These are phyloP conservation scores for Ceyx erithaca DNA, from an alignment of 2,797 vertebrate species.

Conservation along the genomic window DNA sequence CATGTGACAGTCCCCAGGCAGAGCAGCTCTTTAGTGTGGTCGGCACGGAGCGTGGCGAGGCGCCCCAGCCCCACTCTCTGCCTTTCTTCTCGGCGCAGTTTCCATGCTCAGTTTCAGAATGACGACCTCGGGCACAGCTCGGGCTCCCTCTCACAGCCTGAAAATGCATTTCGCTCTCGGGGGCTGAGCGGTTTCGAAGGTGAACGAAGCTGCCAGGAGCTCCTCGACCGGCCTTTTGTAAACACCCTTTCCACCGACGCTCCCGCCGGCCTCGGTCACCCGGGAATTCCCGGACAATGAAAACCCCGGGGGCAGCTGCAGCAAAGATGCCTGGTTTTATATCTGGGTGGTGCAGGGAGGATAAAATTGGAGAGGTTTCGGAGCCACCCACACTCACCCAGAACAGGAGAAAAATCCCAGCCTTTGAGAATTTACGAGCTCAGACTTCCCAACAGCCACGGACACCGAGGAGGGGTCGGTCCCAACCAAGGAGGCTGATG, in stretches of 20 bases:
- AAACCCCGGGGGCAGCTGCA: neutral
- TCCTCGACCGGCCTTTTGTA: neutral
- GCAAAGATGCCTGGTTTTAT: neutral
- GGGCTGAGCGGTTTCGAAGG: neutral
- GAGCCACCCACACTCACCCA: neutral
- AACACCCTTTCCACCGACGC: neutral
- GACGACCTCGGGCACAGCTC: constrained; percentile 1
- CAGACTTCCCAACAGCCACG: neutral
- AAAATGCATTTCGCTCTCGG: neutral
- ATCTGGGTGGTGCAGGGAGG: neutral
- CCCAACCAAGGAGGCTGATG: neutral
- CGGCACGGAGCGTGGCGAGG: neutral
- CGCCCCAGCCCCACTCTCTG: neutral
- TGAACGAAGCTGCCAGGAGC: neutral
- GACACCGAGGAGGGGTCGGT: accelerated
- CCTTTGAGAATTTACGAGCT: neutral
- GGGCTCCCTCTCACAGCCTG: constrained; percentile 25
- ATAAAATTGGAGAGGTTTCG: constrained; percentile 3
- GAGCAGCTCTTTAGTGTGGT: neutral
- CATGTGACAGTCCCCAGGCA: neutral
- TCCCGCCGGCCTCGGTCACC: neutral
- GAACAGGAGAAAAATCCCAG: neutral
- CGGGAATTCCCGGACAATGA: neutral
- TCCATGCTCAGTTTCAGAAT: constrained; percentile 73
- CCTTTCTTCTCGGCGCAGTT: constrained; percentile 35